Evolutionary conservation across 2,797 vertebrate species (phyloP).

Genomic region (Discoglossus pictus): DNA sequence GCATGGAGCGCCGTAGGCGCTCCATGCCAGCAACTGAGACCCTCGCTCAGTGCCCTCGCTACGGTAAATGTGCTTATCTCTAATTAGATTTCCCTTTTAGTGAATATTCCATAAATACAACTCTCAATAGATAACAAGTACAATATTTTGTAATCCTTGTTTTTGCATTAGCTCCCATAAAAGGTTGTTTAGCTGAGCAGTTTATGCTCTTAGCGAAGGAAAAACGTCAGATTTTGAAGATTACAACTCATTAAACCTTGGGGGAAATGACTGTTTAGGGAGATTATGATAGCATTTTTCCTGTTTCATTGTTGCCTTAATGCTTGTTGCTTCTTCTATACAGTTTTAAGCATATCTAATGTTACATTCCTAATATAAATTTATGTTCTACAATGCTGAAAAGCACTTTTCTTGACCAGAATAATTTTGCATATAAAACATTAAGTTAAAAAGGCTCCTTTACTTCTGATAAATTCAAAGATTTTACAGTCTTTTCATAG

Average conservation of each 20-base stretch:
- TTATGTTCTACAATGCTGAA: constrained; percentile 37
- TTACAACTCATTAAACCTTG: constrained; percentile 30
- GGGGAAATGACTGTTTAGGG: constrained; percentile 30
- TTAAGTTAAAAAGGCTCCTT: constrained; percentile 23
- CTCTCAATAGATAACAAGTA: no score
- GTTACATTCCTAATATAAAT: constrained; percentile 26
- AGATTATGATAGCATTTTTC: constrained; percentile 3
- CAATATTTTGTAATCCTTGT: no score
- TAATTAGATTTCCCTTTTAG: no score
- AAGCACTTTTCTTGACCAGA: constrained; percentile 44
- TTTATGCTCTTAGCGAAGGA: no score
- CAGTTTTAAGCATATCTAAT: constrained; percentile 43
- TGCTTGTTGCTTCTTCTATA: neutral
- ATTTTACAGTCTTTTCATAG: constrained; percentile 34
- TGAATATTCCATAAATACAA: no score
- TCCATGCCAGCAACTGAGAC: no score
- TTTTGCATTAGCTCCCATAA: neutral
- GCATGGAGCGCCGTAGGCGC: no score
- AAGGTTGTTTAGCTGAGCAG: constrained; percentile 18
- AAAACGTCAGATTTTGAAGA: constrained; percentile 37
- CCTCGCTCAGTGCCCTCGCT: no score
- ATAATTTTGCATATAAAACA: constrained; percentile 40
- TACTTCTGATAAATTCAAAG: constrained; percentile 52
- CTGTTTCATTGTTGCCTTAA: constrained; percentile 1
- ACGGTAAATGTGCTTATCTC: no score